Base-by-base conservation (phyloP, 2,888 invertebrate genomes). In the Ferdinandea cuprea region DNA sequence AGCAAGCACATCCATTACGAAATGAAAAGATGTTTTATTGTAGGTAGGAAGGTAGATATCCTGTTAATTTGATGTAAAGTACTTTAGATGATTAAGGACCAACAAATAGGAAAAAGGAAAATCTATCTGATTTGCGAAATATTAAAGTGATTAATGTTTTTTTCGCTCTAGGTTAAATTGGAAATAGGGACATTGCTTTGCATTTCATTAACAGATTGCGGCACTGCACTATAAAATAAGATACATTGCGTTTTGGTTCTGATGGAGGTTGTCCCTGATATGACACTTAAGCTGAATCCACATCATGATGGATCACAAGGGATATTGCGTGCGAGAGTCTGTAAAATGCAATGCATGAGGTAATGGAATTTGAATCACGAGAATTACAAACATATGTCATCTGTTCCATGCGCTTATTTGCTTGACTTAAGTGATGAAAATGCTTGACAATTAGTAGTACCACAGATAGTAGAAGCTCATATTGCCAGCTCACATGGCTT, bases 31-130 rank as follows among this genome's bases (percentile, higher is more conserved):
- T 25, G 5, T 5, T 25, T 25, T 25, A 25, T 5, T 25, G 19
- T 19, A 30, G 59, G 30, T 11, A n/a, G n/a, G n/a, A n/a, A n/a
- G n/a, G n/a, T n/a, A n/a, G n/a, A n/a, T n/a, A 32, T 11, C 21
- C 21, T 15, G 17, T 35, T 46, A 48, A 48, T 48, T 21, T 48
- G 32, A 13, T 48, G 48, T 7, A 48, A 32, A 30, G 46, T 63
- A 6, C 21, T 63, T 48, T 13, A 19, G 8, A 7, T n/a, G 32
- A 46, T 44, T 42, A 15, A 50, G 28, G 28, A 25, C 4, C 13
- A 13, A 37, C 13, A 40, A 13, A 4, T 4, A 3, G 2, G 25
- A 5, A n/a, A 50, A 48, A 46, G 5, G 3, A 3, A 21, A 3
- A 1, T n/a, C 3, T 1, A 21, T 9, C 15, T 19, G 40, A 40